phyloP scores from a whole-genome alignment of 2,797 vertebrate species.

The Semaprochilodus insignis region DNA sequence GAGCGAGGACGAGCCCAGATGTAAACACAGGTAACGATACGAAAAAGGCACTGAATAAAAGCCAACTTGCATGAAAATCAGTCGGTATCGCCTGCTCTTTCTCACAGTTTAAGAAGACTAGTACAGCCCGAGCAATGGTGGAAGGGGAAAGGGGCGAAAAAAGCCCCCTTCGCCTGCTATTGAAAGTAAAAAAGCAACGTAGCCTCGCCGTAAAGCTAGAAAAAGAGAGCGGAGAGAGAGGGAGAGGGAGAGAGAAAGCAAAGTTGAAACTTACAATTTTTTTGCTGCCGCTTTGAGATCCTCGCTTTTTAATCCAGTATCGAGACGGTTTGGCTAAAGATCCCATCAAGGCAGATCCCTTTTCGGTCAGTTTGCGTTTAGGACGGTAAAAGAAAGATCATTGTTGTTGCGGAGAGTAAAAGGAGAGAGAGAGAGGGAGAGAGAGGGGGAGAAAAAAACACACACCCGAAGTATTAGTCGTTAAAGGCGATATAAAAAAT shows the following conservation, averaged over 20 bases:
- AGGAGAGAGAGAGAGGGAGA: slow-evolving; percentile 47
- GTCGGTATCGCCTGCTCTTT: slow-evolving; percentile 70
- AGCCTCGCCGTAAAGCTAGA: slow-evolving; percentile 70
- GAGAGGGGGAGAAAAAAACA: slow-evolving; percentile 49
- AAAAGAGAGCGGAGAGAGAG: slow-evolving; percentile 63
- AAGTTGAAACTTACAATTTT: slow-evolving; percentile 98
- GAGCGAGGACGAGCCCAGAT: slow-evolving; percentile 81
- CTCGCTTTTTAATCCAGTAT: slow-evolving; percentile 93
- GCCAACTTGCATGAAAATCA: slow-evolving; percentile 77
- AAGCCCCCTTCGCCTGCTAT: slow-evolving; percentile 66
- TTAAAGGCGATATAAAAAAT: slow-evolving; percentile 88
- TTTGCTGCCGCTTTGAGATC: slow-evolving; percentile 90
- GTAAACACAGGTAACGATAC: slow-evolving; percentile 86
- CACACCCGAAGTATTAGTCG: slow-evolving; percentile 81
- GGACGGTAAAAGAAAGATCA: slow-evolving; percentile 89
- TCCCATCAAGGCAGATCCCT: slow-evolving; percentile 88
- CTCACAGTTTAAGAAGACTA: slow-evolving; percentile 66
- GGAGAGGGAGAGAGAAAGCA: slow-evolving; percentile 82
- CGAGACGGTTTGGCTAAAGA: slow-evolving; percentile 90
- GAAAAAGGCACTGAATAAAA: slow-evolving; percentile 70
- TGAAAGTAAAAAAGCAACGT: slow-evolving; percentile 74
- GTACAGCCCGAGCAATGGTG: slow-evolving; percentile 63
- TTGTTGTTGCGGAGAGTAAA: slow-evolving; percentile 93
- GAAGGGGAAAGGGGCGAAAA: slow-evolving; percentile 47
- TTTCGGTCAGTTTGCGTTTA: slow-evolving; percentile 88